These are phyloP conservation scores for Dicrurus megarhynchus DNA, from an alignment of 2,113 vertebrate genomes.

Conservation along the genomic window DNA sequence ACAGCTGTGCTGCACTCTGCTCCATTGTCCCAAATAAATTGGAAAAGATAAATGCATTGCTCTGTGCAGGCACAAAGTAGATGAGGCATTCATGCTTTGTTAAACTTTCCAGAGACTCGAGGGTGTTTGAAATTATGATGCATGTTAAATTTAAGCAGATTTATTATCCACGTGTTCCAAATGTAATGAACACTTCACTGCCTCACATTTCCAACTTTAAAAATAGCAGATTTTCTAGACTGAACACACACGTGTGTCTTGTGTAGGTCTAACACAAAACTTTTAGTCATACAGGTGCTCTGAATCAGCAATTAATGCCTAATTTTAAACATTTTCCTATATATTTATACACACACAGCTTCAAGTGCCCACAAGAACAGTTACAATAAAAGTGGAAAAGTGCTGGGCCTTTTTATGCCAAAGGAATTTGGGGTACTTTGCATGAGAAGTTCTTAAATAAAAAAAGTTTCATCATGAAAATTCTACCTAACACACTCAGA, in stretches of 20 bases:
- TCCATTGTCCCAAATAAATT: not conserved
- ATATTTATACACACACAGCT: not conserved
- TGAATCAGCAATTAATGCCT: not conserved
- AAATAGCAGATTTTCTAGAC: not conserved
- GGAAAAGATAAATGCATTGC: not conserved
- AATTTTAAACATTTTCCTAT: not conserved
- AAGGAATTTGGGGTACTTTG: not conserved
- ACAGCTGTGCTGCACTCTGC: not conserved
- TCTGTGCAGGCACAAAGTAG: not conserved
- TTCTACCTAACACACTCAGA: not conserved
- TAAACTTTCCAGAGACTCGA: conserved; percentile 33
- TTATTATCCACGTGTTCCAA: not conserved
- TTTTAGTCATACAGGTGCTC: not conserved
- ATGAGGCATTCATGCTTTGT: conserved; percentile 25
- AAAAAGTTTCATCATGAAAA: not conserved
- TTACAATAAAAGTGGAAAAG: not conserved
- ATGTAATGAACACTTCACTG: not conserved
- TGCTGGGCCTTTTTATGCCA: not conserved
- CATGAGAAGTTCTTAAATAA: not conserved
- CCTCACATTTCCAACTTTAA: not conserved
- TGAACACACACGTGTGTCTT: not conserved
- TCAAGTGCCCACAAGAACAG: not conserved
- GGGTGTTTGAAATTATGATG: conserved; percentile 47
- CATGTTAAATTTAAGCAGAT: conserved; percentile 39
- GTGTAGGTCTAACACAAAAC: not conserved